Base-by-base conservation (phyloP, 2,797 vertebrate species). In the Melanotaenia trifasciata region DNA sequence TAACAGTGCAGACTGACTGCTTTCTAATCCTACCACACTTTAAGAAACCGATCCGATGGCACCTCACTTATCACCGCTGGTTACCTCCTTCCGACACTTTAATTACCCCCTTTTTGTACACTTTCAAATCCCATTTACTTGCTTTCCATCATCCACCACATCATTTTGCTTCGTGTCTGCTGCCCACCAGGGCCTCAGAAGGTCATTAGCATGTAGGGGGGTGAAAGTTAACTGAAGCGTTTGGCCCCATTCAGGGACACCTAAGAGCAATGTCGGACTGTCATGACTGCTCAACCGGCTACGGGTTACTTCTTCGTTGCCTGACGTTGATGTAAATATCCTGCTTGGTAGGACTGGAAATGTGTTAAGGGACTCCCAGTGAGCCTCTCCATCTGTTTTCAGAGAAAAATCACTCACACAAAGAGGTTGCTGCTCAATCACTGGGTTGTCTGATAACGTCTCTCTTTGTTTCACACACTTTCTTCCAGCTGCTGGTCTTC, bases 21-120 rank as follows among this genome's bases (percentile, higher is more conserved):
- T 64, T 50, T 74, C 76, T 90, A 89, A 91, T 91, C 89, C 74
- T 8, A 60, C 73, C 83, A 78, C 60, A 45, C 84, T 84, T 68
- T 81, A 72, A 87, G 77, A 77, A 79, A 79, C 87, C n/a, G 67
- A 86, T 91, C 85, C 50, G 16, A 45, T 40, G 20, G 63, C 90
- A 93, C 92, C 90, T 92, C 89, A 92, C 91, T 93, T 89, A 90
- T 94, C 92, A 93, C 73, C 72, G 70, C 78, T 24, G 69, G 70
- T 72, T 72, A 72, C 74, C 81, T 84, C 84, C 84, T 84, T 90
- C 87, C 74, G 92, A 94, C 92, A 93, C 87, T 84, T 94, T 92
- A 92, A 94, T 92, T 87, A 58, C 75, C 80, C 28, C 69, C 73
- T 79, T 84, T 81, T 78, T 88, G 84, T 89, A 72, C 73, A 83